A percentile compares a stretch with the other conserved stretches of the same genome.
These are phyloP conservation scores for Ennomos erosarius DNA, from an alignment of 2,888 invertebrate species.

Conservation along the genomic window DNA sequence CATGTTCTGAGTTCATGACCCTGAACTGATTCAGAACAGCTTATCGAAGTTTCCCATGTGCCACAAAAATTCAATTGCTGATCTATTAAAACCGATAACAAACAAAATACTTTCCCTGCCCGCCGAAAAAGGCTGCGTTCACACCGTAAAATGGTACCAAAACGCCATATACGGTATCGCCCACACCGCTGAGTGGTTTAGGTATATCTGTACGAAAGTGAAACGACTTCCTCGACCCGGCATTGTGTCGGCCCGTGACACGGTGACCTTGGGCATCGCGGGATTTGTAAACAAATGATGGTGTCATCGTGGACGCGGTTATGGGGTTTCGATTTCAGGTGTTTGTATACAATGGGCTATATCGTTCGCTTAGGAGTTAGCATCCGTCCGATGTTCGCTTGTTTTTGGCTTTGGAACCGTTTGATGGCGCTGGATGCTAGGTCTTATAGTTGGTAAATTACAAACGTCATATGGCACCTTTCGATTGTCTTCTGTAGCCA, in stretches of 20 bases:
- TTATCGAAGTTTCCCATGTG: too few relatives aligned
- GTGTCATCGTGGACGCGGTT: slow-evolving; percentile 43
- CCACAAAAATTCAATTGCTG: neutral
- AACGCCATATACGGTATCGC: slow-evolving; percentile 20
- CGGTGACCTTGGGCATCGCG: slow-evolving; percentile 67
- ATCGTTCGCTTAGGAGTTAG: neutral
- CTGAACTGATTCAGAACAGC: too few relatives aligned
- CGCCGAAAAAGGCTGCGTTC: neutral
- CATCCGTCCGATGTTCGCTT: neutral
- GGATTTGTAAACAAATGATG: slow-evolving; percentile 65
- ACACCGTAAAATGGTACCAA: slow-evolving; percentile 13
- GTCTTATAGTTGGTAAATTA: too few relatives aligned
- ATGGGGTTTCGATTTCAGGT: slow-evolving; percentile 39
- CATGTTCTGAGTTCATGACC: too few relatives aligned
- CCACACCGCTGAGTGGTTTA: slow-evolving; percentile 36
- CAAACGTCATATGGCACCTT: too few relatives aligned
- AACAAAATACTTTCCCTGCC: slow-evolving; percentile 5
- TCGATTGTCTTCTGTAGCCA: too few relatives aligned
- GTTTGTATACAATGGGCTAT: slow-evolving; percentile 15
- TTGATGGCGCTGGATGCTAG: too few relatives aligned
- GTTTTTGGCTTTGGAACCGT: too few relatives aligned
- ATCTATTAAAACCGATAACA: neutral
- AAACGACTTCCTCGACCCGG: slow-evolving; percentile 65
- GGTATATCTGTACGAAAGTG: slow-evolving; percentile 69
- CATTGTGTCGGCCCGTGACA: slow-evolving; percentile 68